These are phyloP conservation scores for Stichodactyla helianthus DNA, from an alignment of 64 coral and sea anemone genomes.

Conservation along the genomic window DNA sequence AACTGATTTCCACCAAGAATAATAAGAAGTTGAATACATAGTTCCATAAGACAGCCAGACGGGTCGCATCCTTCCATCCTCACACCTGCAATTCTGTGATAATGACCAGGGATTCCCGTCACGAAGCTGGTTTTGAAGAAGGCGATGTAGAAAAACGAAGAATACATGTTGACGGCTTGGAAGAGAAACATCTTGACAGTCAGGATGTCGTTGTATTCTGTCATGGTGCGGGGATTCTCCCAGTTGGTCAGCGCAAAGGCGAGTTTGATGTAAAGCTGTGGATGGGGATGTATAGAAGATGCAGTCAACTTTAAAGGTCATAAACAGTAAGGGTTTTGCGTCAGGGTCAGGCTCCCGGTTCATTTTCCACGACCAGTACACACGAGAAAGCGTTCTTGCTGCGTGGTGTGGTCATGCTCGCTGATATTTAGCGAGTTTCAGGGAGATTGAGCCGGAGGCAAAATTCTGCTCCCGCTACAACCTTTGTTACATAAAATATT, in stretches of 20 bases:
- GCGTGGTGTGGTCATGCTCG: no score
- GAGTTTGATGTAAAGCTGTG: slow-evolving; percentile 35
- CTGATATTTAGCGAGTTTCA: no score
- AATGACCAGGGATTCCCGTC: slow-evolving; percentile 32
- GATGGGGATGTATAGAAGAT: neutral
- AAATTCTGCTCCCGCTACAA: no score
- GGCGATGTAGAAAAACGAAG: slow-evolving; percentile 50
- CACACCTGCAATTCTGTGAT: slow-evolving; percentile 19
- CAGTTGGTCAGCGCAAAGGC: slow-evolving; percentile 43
- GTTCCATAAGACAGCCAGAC: slow-evolving; percentile 46
- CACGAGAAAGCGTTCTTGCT: no score
- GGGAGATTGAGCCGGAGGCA: no score
- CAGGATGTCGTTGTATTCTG: slow-evolving; percentile 40
- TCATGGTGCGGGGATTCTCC: slow-evolving; percentile 50
- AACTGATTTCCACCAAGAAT: slow-evolving; percentile 53
- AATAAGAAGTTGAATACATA: slow-evolving; percentile 42
- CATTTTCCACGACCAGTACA: no score
- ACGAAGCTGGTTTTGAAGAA: slow-evolving; percentile 52
- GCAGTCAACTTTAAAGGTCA: no score
- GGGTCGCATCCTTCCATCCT: slow-evolving; percentile 44
- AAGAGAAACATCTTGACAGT: slow-evolving; percentile 59
- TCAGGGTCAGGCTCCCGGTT: no score
- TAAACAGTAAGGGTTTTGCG: no score
- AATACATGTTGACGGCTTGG: slow-evolving; percentile 56
- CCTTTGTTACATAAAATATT: no score